These are phyloP conservation scores for Heliconius congener DNA, from an alignment of 1,140 invertebrate species.

Conservation along the genomic window DNA sequence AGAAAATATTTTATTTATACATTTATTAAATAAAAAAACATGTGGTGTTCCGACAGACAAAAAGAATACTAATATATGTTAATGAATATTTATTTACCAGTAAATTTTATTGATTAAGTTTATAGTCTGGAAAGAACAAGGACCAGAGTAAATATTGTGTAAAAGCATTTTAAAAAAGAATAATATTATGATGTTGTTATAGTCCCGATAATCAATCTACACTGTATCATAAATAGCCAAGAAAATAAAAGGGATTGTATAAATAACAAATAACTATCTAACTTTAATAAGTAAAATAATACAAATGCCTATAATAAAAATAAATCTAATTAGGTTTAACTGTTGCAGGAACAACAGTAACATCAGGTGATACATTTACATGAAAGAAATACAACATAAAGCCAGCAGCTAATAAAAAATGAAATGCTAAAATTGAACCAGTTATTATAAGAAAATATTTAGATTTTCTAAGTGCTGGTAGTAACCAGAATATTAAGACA, in stretches of 20 bases:
- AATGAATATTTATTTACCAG: no score
- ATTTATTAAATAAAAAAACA: not conserved
- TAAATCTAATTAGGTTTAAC: constrained; percentile 9
- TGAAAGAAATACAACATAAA: constrained; percentile 88
- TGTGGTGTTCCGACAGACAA: not conserved
- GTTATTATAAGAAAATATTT: constrained; percentile 86
- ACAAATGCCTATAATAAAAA: not conserved
- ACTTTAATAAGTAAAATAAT: constrained; percentile 1
- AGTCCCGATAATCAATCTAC: no score
- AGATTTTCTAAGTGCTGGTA: constrained; percentile 88
- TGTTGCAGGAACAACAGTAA: constrained; percentile 32
- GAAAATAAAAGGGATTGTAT: not conserved
- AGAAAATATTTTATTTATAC: not conserved
- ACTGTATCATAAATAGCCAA: not conserved
- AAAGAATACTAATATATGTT: no score
- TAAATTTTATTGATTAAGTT: no score
- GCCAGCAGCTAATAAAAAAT: constrained; percentile 90
- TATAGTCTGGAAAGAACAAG: no score
- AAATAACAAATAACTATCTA: not conserved
- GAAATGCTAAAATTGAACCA: constrained; percentile 86
- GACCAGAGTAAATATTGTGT: no score
- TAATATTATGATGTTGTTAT: no score
- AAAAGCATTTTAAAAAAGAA: no score
- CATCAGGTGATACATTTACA: constrained; percentile 45
- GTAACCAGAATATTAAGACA: constrained; percentile 91